Conservation (phyloP, 2,888 invertebrate genomes). For the Ophion ventricosus region DNA sequence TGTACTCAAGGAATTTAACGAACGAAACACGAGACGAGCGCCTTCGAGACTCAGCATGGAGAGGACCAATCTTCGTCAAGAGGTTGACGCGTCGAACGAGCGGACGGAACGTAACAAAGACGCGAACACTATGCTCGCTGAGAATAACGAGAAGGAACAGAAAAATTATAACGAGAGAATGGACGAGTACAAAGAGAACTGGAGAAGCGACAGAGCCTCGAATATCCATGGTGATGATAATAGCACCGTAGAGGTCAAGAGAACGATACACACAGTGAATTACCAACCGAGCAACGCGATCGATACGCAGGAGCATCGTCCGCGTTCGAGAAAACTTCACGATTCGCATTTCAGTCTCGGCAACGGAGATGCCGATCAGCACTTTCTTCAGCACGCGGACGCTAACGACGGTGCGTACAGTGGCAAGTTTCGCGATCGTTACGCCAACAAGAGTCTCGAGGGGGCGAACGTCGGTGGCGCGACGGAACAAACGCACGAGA, state of each 20-base stretch:
- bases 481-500: neutral
- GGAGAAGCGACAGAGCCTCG: conserved; percentile 54
- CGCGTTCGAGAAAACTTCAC: conserved; percentile 52
- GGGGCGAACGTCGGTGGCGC: conserved; percentile 71
- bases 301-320: conserved; percentile 42
- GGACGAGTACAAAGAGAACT: conserved; percentile 66
- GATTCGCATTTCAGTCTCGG: conserved; percentile 62
- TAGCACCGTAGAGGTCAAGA: neutral
- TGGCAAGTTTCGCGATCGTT: conserved; percentile 68
- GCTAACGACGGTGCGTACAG: conserved; percentile 37
- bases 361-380: conserved; percentile 35
- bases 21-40: neutral
- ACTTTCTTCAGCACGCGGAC: neutral
- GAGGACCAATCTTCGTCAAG: conserved; percentile 49
- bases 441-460: conserved; percentile 72
- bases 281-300: conserved; percentile 12
- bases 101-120: neutral
- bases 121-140: neutral
- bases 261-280: neutral
- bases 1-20: conserved; percentile 50
- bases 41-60: conserved; percentile 47
- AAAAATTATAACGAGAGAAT: conserved; percentile 57
- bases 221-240: conserved; percentile 46
- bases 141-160: conserved; percentile 19
- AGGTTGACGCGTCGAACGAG: conserved; percentile 2